Base-by-base conservation (phyloP, 2,113 vertebrate species). In the Dipodomys merriami region DNA sequence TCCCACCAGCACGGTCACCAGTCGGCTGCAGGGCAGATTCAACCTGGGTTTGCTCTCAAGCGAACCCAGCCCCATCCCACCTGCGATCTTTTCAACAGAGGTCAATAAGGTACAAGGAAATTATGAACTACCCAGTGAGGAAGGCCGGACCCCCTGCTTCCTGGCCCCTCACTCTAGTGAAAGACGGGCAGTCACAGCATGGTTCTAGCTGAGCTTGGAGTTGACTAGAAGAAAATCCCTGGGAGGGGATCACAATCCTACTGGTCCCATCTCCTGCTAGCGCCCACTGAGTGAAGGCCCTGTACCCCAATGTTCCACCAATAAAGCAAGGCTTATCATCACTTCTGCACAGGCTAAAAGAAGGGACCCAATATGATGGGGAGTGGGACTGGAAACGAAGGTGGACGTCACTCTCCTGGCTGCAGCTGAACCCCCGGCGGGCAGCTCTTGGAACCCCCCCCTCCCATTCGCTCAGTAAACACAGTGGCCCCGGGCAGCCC, bases 81-180 rank as follows among this genome's bases (percentile, higher is more conserved):
- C 83, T 6, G 4, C 4, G 22, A 33, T 68, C 53, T 20, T 16
- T 22, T 57, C 33, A 33, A 78, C 79, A 27, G 53, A 44, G 23
- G 46, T 23, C 67, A 16, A n/a, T 0, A 0, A 6, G 39, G 29
- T 29, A 9, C n/a, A 35, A 67, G 64, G 44, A 2, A 60, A 18
- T 0, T 44, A 33, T 0, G 10, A 46, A 25, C 35, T 6, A n/a
- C 71, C 20, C 4, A 2, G 3, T 0, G 7, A 64, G 3, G 49
- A 33, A 6, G 8, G 16, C 65, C 9, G 12, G 27, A 5, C 29
- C 30, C n/a, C 71, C 30, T 5, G 13, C 62, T 77, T 62, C 19
- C 62, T 16, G 68, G 6, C 29, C 62, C 13, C 30, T 11, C 9
- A 18, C 15, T 57, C 20, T 4, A 4, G n/a, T n/a, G n/a, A n/a